Conservation (phyloP, 1,140 invertebrate genomes). For the Subanguina moxae region DNA sequence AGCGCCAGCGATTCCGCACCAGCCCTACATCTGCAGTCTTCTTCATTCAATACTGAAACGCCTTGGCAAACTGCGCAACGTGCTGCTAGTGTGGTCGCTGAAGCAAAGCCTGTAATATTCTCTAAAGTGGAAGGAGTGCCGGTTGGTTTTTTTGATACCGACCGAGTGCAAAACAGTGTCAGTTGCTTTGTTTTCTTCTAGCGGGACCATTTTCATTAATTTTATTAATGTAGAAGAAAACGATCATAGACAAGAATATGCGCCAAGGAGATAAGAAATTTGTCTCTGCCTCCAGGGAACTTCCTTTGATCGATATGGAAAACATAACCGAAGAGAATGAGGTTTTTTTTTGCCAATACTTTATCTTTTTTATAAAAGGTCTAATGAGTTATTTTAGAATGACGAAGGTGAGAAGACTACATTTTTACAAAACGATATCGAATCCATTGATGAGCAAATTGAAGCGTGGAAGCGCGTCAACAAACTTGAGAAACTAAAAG, state of each 20-base stretch:
- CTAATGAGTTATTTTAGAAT: too few relatives aligned
- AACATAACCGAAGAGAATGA: too few relatives aligned
- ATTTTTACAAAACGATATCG: constrained; percentile 14
- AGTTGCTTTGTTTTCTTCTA: not conserved
- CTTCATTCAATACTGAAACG: not conserved
- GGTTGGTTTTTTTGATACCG: not conserved
- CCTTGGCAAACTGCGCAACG: not conserved
- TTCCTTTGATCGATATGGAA: too few relatives aligned
- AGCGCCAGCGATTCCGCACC: not conserved
- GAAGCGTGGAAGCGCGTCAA: constrained; percentile 27
- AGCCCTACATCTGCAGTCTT: not conserved
- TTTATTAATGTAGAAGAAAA: too few relatives aligned
- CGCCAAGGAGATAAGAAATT: too few relatives aligned
- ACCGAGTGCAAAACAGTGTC: not conserved
- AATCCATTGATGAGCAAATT: constrained; percentile 30
- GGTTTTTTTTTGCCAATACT: too few relatives aligned
- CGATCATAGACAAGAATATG: too few relatives aligned
- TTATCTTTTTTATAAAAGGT: too few relatives aligned
- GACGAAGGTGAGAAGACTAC: not conserved
- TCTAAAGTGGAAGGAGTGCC: not conserved
- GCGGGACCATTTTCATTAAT: too few relatives aligned
- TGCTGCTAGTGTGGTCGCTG: not conserved
- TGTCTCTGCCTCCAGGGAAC: too few relatives aligned
- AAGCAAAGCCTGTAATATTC: not conserved
- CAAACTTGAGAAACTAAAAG: constrained; percentile 29